phyloP scores from a whole-genome alignment of 2,113 vertebrate genomes.

The Oreochromis spilurus region DNA sequence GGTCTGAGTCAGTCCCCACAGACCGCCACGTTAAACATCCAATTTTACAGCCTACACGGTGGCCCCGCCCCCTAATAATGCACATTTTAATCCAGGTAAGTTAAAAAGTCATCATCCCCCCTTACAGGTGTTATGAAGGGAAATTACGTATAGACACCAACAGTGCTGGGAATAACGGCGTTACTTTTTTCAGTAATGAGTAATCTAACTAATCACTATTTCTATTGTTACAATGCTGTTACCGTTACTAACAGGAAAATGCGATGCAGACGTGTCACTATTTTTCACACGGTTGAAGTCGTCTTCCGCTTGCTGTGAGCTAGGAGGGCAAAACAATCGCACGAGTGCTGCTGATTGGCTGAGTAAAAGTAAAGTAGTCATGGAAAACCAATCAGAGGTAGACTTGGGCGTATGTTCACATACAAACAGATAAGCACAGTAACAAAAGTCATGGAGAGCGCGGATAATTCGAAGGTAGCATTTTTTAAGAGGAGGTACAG shows the following conservation, averaged over 20 bases:
- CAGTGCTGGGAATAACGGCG: neutral
- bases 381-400: neutral
- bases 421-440: neutral
- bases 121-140: neutral
- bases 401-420: neutral
- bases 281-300: neutral
- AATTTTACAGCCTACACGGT: neutral
- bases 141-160: neutral
- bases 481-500: neutral
- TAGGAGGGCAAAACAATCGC: neutral
- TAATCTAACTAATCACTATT: neutral
- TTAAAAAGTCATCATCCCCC: neutral
- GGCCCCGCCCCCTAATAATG: neutral
- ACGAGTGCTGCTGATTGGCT: neutral
- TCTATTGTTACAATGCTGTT: neutral
- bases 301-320: neutral
- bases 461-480: neutral
- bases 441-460: neutral
- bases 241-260: neutral
- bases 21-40: neutral
- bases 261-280: rapidly evolving
- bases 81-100: neutral
- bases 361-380: neutral
- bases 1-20: neutral
- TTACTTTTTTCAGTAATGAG: neutral